Percentiles rank a stretch among this genome's conserved stretches.
phyloP scores from a whole-genome alignment of 2,113 vertebrate genomes.

The Brachyhypopomus gauderio region DNA sequence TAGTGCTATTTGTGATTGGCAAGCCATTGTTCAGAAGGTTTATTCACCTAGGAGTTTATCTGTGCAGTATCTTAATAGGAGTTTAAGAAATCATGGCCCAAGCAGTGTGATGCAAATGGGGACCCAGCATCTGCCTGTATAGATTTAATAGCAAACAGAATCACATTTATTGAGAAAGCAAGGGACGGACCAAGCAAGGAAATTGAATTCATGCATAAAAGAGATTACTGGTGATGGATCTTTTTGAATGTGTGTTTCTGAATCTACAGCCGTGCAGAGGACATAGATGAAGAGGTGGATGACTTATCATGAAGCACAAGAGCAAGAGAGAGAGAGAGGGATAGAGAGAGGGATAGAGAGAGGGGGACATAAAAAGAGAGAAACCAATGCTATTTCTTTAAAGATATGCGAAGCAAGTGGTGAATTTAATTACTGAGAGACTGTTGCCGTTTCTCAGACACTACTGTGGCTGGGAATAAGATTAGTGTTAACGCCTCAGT shows the following conservation, averaged over 20 bases:
- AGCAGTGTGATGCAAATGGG: constrained; percentile 51
- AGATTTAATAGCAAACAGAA: constrained; percentile 52
- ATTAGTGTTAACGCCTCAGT: constrained; percentile 84
- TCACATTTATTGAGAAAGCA: constrained; percentile 50
- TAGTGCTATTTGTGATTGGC: constrained; percentile 37
- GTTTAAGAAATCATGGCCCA: constrained; percentile 42
- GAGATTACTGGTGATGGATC: constrained; percentile 56
- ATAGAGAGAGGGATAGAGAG: constrained; percentile 26
- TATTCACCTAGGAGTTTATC: constrained; percentile 30
- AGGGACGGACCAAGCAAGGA: constrained; percentile 44
- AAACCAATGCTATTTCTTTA: constrained; percentile 54
- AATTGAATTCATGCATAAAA: constrained; percentile 59
- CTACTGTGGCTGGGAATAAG: constrained; percentile 78
- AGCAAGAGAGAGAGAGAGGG: constrained; percentile 20
- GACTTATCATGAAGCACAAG: constrained; percentile 54
- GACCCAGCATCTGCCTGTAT: constrained; percentile 33
- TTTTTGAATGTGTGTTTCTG: constrained; percentile 52
- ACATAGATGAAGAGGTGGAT: constrained; percentile 46
- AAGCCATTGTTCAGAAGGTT: constrained; percentile 21
- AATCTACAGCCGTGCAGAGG: constrained; percentile 41
- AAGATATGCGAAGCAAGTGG: constrained; percentile 67
- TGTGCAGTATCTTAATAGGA: constrained; percentile 46
- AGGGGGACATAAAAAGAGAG: background rate
- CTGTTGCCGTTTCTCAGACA: constrained; percentile 78
- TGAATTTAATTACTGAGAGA: constrained; percentile 85